Conservation (phyloP, 2,113 vertebrate species). For the Anser cygnoides region DNA sequence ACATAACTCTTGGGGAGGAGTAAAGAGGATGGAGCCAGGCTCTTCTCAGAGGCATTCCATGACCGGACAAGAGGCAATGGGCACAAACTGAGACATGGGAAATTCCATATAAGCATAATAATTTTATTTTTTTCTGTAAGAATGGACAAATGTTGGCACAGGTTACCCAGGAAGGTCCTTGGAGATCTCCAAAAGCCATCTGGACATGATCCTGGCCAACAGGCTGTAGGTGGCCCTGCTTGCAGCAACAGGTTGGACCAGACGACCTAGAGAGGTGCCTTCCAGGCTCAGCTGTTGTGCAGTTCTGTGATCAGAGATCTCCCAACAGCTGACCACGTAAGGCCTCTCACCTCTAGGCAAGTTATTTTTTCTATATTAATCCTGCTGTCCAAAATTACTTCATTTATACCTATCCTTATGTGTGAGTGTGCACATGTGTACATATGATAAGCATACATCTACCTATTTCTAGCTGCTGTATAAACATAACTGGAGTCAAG, state of each 20-base stretch:
- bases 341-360: not conserved
- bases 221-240: not conserved
- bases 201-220: not conserved
- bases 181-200: not conserved
- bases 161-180: not conserved
- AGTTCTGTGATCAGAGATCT: not conserved
- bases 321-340: not conserved
- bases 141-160: not conserved
- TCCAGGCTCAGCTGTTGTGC: not conserved
- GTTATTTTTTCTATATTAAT: not conserved
- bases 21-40: not conserved
- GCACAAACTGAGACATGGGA: not conserved
- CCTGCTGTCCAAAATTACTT: not conserved
- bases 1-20: accelerated
- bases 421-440: not conserved
- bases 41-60: not conserved
- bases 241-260: not conserved
- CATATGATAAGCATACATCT: not conserved
- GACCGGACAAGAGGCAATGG: accelerated
- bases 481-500: not conserved
- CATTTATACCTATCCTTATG: not conserved
- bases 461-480: not conserved
- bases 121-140: not conserved
- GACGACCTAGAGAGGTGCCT: not conserved
- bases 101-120: not conserved